Evolutionary conservation across 2,113 vertebrate species (phyloP), one percentile per base, ranked within the genome.

Genomic region (Chamaetylas fuelleborni): DNA sequence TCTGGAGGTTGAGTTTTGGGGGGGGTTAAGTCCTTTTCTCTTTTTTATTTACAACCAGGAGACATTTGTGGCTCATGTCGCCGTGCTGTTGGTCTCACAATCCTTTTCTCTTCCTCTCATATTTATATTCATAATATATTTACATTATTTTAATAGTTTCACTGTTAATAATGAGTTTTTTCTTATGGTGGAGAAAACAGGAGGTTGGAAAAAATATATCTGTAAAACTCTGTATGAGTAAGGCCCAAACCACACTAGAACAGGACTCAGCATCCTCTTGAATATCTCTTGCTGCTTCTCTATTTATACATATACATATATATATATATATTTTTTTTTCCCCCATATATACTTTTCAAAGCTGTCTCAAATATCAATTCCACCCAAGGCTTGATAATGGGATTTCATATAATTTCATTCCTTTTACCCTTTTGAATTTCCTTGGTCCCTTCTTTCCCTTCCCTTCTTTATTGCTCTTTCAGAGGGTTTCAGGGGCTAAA

Each of bases 11-110:
- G 28, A 20, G 3, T n/a, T 90, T 58, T 34, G 29, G 36, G 20
- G 38, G 5, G 54, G 6, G 3, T 70, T 56, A 16, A 6, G 11
- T n/a, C 20, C 6, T 14, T 66, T 18, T 50, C 7, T 1, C 60
- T 70, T 77, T 80, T 11, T 51, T 51, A 1, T 56, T 72, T 61
- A 22, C 6, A 12, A 69, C 8, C 9, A 61, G 17, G 45, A 76
- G 8, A 14, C 4, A 12, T 54, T 33, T 45, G 42, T 45, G 5
- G 8, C 45, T 88, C 24, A 2, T 2, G 5, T 8, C 0, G 0
- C 7, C 38, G 11, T 87, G 42, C 17, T 16, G 1, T 23, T n/a
- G 17, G 4, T 43, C 17, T 88, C 20, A 26, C 24, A 61, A 17
- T 26, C 11, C 6, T 40, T 47, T 86, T 14, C 57, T 60, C 5